Evolutionary conservation across 2,113 vertebrate species (phyloP).

Genomic region (Sakesphorus luctuosus): DNA sequence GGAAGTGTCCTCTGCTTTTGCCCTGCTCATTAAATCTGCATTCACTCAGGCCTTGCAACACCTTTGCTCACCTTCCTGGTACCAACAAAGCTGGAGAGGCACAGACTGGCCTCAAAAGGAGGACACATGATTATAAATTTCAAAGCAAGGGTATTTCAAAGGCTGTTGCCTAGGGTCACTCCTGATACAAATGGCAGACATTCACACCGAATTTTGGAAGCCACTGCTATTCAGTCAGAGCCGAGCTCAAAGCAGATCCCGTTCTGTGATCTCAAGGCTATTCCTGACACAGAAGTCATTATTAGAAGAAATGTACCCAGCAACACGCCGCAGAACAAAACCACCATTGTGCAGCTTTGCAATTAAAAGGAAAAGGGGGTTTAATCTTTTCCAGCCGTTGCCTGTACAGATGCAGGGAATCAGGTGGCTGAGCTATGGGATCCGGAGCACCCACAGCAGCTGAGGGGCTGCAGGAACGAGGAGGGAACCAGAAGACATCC

Average conservation of each 20-base stretch:
- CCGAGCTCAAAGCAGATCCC: slow-evolving; percentile 12
- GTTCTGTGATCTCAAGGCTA: background rate
- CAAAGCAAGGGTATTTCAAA: slow-evolving; percentile 60
- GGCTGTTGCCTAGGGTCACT: slow-evolving; percentile 13
- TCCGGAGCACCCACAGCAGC: background rate
- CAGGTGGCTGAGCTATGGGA: background rate
- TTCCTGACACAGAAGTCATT: background rate
- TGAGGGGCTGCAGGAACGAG: background rate
- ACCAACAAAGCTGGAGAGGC: background rate
- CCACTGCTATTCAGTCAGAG: slow-evolving; percentile 21
- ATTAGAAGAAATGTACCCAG: background rate
- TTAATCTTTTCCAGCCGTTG: background rate
- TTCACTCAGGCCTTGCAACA: background rate
- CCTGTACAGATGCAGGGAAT: background rate
- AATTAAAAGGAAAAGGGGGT: slow-evolving; percentile 3
- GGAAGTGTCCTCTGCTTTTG: background rate
- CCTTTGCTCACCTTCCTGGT: slow-evolving; percentile 1
- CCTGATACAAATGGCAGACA: slow-evolving; percentile 2
- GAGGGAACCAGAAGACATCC: background rate
- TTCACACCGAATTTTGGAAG: background rate
- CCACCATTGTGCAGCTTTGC: background rate
- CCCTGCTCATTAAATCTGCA: background rate
- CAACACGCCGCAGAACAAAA: background rate
- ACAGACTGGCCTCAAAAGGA: background rate
- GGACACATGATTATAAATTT: background rate